Percentiles rank a stretch among this genome's conserved stretches.
Evolutionary conservation across 2,888 invertebrate genomes (phyloP).

Genomic region (Erpobdella octoculata): DNA sequence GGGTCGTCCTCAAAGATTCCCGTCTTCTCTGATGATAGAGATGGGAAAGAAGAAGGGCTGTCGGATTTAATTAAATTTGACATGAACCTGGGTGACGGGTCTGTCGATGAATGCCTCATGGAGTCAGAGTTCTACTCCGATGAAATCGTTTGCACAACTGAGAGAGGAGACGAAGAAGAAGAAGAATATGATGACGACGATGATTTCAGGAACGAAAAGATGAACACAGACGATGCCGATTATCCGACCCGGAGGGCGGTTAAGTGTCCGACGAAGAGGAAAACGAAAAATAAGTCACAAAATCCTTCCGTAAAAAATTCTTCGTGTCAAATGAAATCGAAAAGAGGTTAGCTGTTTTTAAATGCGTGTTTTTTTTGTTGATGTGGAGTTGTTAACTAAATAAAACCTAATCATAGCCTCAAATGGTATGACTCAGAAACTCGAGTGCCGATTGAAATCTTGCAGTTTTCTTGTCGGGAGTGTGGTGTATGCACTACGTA

Average conservation of each 20-base stretch:
- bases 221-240: background rate
- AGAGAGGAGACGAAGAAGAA: background rate
- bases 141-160: slow-evolving; percentile 23
- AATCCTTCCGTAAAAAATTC: too few relatives aligned
- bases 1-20: background rate
- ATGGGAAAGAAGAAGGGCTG: background rate
- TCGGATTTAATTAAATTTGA: slow-evolving; percentile 15
- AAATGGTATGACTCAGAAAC: too few relatives aligned
- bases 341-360: slow-evolving; percentile 2
- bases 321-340: background rate
- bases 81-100: background rate
- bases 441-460: too few relatives aligned
- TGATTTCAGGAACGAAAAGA: background rate
- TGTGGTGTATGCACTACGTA: too few relatives aligned
- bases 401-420: too few relatives aligned
- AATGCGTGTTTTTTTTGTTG: background rate
- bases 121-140: slow-evolving; percentile 7
- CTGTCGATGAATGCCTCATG: background rate
- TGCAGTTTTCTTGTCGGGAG: too few relatives aligned
- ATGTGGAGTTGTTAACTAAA: background rate
- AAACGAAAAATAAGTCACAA: background rate
- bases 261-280: too few relatives aligned
- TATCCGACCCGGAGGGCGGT: too few relatives aligned
- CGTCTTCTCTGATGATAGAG: too few relatives aligned
- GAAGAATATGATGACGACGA: slow-evolving; percentile 14